Percentiles rank a stretch among this genome's conserved stretches.
These are phyloP conservation scores for Balanococcus diminutus DNA, from an alignment of 2,888 invertebrate genomes.

Conservation along the genomic window DNA sequence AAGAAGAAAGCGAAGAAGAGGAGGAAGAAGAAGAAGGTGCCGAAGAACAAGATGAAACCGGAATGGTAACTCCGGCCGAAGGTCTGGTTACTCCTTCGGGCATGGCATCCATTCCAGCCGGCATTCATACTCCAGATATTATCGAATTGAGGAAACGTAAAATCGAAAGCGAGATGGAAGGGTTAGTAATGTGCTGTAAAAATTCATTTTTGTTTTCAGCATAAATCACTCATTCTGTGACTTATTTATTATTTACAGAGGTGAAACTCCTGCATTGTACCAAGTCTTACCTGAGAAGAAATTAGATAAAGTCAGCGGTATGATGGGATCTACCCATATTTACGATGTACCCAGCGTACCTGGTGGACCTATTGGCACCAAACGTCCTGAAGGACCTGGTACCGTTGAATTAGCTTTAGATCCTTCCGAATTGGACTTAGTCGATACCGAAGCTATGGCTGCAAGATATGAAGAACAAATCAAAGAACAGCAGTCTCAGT, in stretches of 20 bases:
- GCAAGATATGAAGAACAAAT: slow-evolving; percentile 95
- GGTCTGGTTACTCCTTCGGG: slow-evolving; percentile 95
- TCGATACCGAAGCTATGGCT: slow-evolving; percentile 95
- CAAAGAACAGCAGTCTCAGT: slow-evolving; percentile 86
- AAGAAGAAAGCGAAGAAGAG: slow-evolving; percentile 69
- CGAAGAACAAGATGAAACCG: slow-evolving; percentile 75
- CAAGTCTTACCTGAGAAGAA: slow-evolving; percentile 95
- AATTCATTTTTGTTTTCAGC: not conserved
- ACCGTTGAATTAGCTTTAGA: slow-evolving; percentile 94
- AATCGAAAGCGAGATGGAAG: slow-evolving; percentile 94
- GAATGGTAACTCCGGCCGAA: slow-evolving; percentile 90
- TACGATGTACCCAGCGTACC: slow-evolving; percentile 82
- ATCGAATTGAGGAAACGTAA: slow-evolving; percentile 97
- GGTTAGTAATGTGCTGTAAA: slow-evolving; percentile 65
- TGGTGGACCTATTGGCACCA: slow-evolving; percentile 50
- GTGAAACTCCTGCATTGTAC: slow-evolving; percentile 92
- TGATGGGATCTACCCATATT: slow-evolving; percentile 97
- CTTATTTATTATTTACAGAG: slow-evolving; percentile 62
- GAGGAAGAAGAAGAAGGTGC: slow-evolving; percentile 69
- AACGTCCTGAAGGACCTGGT: slow-evolving; percentile 66
- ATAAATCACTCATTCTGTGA: slow-evolving; percentile 57
- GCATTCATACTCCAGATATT: slow-evolving; percentile 97
- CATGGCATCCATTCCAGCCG: slow-evolving; percentile 85
- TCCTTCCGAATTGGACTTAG: slow-evolving; percentile 91
- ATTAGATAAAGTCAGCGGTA: slow-evolving; percentile 82